phyloP scores from a whole-genome alignment of 2,888 invertebrate genomes.

The Limnephilus lunatus region DNA sequence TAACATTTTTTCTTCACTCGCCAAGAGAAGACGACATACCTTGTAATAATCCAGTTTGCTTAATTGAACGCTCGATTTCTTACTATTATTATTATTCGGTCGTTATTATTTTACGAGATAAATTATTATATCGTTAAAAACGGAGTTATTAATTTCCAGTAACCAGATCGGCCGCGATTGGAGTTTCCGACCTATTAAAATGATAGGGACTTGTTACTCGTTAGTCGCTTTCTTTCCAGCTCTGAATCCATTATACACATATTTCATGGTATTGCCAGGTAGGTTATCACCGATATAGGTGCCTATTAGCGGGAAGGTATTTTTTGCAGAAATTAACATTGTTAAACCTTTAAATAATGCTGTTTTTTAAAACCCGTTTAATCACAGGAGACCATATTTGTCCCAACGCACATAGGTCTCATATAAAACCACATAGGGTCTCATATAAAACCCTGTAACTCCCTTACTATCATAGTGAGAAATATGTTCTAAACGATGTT shows the following conservation, averaged over 20 bases:
- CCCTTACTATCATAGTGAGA: no score
- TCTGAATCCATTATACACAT: neutral
- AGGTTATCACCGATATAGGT: neutral
- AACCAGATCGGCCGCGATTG: conserved; percentile 43
- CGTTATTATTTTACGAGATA: conserved; percentile 49
- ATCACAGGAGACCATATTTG: no score
- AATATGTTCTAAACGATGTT: no score
- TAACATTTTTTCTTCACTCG: conserved; percentile 34
- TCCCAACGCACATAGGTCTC: no score
- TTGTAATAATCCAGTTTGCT: conserved; percentile 55
- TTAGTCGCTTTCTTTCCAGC: neutral
- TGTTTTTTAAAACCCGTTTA: no score
- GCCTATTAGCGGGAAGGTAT: neutral
- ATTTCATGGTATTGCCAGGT: neutral
- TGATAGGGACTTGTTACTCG: conserved; percentile 24
- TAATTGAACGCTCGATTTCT: conserved; percentile 60
- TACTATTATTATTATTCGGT: conserved; percentile 36
- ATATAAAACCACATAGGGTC: no score
- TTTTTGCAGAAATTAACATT: neutral
- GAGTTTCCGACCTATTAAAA: conserved; percentile 48
- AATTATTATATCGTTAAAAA: conserved; percentile 56
- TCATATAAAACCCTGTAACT: no score
- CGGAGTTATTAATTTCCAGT: conserved; percentile 50
- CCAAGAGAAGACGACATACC: conserved; percentile 54
- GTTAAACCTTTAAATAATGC: no score